Evolutionary conservation across 2,888 invertebrate genomes (phyloP).

Genomic region (Aporophyla nigra): DNA sequence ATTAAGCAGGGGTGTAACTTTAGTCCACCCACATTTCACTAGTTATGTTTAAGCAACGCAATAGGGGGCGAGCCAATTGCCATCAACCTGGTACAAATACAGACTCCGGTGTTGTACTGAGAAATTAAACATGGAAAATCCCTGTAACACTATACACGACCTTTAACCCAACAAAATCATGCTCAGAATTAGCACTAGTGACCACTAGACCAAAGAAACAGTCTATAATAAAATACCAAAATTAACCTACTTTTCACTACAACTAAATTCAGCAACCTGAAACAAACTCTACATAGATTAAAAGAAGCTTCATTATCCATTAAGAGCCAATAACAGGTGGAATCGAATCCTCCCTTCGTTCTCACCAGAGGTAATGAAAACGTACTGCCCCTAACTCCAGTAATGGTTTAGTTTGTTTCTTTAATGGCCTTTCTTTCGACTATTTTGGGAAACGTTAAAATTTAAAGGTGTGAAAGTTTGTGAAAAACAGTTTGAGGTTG

Average conservation of each 20-base stretch:
- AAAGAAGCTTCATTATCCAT: conserved; percentile 82
- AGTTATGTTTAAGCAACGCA: too few species aligned
- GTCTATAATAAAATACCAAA: too few species aligned
- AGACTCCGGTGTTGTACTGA: too few species aligned
- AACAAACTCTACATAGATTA: conserved; percentile 75
- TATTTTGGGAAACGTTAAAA: conserved; percentile 38
- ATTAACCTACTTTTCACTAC: background rate
- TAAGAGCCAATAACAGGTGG: conserved; percentile 81
- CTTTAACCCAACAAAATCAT: too few species aligned
- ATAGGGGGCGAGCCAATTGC: too few species aligned
- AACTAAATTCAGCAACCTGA: background rate
- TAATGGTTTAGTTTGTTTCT: conserved; percentile 74
- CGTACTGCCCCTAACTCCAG: conserved; percentile 69
- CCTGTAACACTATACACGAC: too few species aligned
- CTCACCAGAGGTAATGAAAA: conserved; percentile 75
- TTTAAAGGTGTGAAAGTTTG: conserved; percentile 33
- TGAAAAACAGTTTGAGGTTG: conserved; percentile 5
- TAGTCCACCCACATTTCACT: too few species aligned
- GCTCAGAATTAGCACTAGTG: too few species aligned
- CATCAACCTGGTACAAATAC: too few species aligned
- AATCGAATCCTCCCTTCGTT: conserved; percentile 74
- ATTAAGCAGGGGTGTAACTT: too few species aligned
- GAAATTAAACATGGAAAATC: too few species aligned
- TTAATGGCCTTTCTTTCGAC: conserved; percentile 68
- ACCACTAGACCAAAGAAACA: too few species aligned